Percentiles rank a stretch among this genome's conserved stretches.
Conservation (phyloP, 2,113 vertebrate species). For the Heloderma charlesbogerti region DNA sequence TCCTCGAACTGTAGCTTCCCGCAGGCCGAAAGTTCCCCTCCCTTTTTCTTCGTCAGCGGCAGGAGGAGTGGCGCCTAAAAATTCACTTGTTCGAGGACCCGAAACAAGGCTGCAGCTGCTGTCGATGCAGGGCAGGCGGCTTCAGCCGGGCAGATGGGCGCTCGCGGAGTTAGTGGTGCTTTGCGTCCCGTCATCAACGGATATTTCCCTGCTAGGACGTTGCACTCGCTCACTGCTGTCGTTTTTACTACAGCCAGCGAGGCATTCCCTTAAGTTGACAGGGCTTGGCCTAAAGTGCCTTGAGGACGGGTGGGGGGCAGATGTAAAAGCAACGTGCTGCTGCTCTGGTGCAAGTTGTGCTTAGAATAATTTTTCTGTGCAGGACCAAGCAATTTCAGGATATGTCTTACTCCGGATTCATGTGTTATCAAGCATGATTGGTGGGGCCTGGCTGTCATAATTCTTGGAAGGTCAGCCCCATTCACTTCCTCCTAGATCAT, state of each 20-base stretch:
- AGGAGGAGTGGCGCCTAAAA: background rate
- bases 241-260: background rate
- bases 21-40: background rate
- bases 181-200: background rate
- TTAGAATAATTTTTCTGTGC: background rate
- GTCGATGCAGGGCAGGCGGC: background rate
- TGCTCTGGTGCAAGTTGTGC: background rate
- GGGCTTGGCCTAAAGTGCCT: background rate
- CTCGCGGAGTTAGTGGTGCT: background rate
- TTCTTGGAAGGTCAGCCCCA: background rate
- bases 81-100: background rate
- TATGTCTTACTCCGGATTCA: background rate
- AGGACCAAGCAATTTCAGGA: background rate
- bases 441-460: too few species aligned
- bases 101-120: background rate
- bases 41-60: background rate
- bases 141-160: background rate
- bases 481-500: background rate
- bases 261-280: background rate
- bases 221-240: background rate
- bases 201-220: background rate
- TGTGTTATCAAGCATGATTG: too few species aligned
- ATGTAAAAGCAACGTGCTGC: background rate
- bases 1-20: conserved; percentile 3
- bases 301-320: background rate